phyloP scores from a whole-genome alignment of 2,797 vertebrate genomes.

The Dryobates pubescens region DNA sequence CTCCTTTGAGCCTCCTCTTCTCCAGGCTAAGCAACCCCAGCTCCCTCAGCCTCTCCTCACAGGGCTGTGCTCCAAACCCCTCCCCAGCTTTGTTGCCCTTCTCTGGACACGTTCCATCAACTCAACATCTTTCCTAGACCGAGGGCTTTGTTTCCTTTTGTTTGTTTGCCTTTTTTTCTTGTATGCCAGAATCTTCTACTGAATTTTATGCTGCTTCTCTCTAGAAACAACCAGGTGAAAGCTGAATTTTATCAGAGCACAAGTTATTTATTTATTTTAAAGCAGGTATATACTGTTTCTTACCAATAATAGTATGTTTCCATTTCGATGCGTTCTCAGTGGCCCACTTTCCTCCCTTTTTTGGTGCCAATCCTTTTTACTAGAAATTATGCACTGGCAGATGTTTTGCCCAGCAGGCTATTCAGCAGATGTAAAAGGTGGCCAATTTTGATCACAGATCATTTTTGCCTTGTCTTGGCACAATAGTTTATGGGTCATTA shows the following conservation, averaged over 20 bases:
- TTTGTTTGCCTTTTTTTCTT: too few relatives aligned
- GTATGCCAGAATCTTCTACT: background rate
- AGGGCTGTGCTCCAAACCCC: too few relatives aligned
- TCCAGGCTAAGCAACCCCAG: too few relatives aligned
- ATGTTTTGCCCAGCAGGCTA: conserved; percentile 26
- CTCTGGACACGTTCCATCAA: too few relatives aligned
- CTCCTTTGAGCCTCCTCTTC: too few relatives aligned
- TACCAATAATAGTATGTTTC: background rate
- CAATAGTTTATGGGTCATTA: background rate
- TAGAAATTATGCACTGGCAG: conserved; percentile 2
- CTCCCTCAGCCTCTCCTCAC: too few relatives aligned
- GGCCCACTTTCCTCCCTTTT: background rate
- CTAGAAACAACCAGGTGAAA: background rate
- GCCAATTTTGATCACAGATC: background rate
- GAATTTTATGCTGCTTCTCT: background rate
- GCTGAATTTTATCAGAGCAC: background rate
- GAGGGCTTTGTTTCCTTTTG: too few relatives aligned
- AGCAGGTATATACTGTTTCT: background rate
- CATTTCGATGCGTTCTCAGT: background rate
- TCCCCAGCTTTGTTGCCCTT: too few relatives aligned
- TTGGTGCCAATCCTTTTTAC: conserved; percentile 13
- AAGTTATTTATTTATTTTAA: background rate
- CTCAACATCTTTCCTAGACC: too few relatives aligned
- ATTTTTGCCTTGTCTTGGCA: background rate
- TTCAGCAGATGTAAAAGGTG: conserved; percentile 9